Evolutionary conservation across 2,888 invertebrate species (phyloP).

Genomic region (Platycheirus albimanus): DNA sequence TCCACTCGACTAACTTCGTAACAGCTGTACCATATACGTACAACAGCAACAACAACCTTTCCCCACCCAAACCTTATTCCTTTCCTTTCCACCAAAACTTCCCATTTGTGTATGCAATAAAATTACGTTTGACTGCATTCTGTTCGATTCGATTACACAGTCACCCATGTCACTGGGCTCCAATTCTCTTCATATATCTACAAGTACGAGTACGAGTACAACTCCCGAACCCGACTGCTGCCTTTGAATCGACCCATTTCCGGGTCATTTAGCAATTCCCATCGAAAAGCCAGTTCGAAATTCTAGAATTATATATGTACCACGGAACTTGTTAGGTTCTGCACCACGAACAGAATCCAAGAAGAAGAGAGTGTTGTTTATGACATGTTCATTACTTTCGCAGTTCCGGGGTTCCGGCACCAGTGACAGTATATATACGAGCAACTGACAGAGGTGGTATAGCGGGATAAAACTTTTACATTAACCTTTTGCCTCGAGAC

Average conservation of each 20-base stretch:
- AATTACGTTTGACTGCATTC: conserved; percentile 74
- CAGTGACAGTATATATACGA: not conserved
- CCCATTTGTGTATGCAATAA: conserved; percentile 64
- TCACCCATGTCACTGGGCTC: conserved; percentile 68
- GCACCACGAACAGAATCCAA: conserved; percentile 53
- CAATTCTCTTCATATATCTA: not conserved
- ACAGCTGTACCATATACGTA: conserved; percentile 33
- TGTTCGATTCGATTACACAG: conserved; percentile 74
- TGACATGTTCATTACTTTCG: conserved; percentile 72
- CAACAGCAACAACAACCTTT: conserved; percentile 33
- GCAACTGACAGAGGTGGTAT: too few relatives aligned
- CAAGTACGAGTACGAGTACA: conserved; percentile 26
- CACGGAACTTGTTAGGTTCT: conserved; percentile 53
- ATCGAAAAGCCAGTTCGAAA: conserved; percentile 43
- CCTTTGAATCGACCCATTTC: conserved; percentile 66
- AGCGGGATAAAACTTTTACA: conserved; percentile 43
- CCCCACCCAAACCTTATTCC: too few relatives aligned
- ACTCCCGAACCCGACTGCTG: too few relatives aligned
- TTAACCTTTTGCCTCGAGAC: conserved; percentile 56
- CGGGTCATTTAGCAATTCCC: conserved; percentile 71
- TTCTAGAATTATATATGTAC: not conserved
- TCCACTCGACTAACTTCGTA: conserved; percentile 55
- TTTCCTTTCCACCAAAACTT: conserved; percentile 19
- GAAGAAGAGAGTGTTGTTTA: conserved; percentile 69
- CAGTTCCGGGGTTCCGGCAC: conserved; percentile 28